phyloP scores from a whole-genome alignment of 2,888 invertebrate genomes.

The Archips xylosteana region DNA sequence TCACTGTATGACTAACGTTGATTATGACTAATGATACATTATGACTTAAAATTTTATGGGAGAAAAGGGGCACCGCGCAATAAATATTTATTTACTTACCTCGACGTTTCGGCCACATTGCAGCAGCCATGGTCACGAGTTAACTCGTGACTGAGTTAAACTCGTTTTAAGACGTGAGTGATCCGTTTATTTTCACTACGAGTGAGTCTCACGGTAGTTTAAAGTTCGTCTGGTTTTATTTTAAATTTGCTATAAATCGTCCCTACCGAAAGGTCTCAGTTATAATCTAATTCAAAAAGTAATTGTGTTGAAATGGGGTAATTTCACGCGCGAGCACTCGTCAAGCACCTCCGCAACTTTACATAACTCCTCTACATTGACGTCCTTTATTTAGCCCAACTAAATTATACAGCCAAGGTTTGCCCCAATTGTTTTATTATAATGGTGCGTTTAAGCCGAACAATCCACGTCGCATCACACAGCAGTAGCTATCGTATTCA shows the following conservation, averaged over 20 bases:
- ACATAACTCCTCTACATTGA: constrained; percentile 30
- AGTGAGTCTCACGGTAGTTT: too few species aligned
- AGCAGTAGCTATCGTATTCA: background rate
- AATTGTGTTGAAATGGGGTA: constrained; percentile 30
- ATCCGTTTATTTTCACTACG: too few species aligned
- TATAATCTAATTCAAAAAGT: constrained; percentile 37
- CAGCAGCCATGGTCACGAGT: too few species aligned
- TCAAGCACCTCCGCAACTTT: constrained; percentile 24
- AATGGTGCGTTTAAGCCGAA: constrained; percentile 11
- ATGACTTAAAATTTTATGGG: too few species aligned
- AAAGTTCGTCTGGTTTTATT: background rate
- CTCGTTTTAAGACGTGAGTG: too few species aligned
- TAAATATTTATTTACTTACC: too few species aligned
- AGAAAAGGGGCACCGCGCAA: too few species aligned
- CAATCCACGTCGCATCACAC: background rate
- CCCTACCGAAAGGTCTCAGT: constrained; percentile 4
- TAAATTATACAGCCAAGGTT: constrained; percentile 28
- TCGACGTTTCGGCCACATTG: too few species aligned
- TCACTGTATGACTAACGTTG: too few species aligned
- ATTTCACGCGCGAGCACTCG: constrained; percentile 31
- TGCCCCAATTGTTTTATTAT: constrained; percentile 23
- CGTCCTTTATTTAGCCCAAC: constrained; percentile 29
- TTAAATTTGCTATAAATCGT: constrained; percentile 11
- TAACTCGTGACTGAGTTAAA: too few species aligned
- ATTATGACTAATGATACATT: too few species aligned